Evolutionary conservation across 2,797 vertebrate genomes (phyloP).

Genomic region (Tenualosa ilisha): DNA sequence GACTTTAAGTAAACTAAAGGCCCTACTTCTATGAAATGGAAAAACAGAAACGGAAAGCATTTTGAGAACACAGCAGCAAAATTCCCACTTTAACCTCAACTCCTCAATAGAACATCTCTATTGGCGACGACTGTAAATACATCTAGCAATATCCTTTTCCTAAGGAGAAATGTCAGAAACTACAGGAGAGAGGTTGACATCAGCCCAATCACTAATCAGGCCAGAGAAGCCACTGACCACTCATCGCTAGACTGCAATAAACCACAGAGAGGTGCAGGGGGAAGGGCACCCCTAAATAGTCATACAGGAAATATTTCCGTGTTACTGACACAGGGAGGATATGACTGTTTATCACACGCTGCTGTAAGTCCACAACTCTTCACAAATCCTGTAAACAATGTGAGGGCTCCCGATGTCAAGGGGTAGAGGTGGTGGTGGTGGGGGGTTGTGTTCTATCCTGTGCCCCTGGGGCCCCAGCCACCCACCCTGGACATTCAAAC

Average conservation of each 20-base stretch:
- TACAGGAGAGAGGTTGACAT: background rate
- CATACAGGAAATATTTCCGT: conserved; percentile 23
- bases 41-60: conserved; percentile 7
- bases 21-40: conserved; percentile 8
- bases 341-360: conserved; percentile 88
- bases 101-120: conserved; percentile 2
- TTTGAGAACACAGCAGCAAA: background rate
- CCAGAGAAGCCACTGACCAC: background rate
- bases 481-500: conserved; percentile 65
- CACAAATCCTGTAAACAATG: conserved; percentile 80
- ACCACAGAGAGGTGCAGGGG: conserved; percentile 5
- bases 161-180: background rate
- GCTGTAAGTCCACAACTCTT: conserved; percentile 78
- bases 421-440: background rate
- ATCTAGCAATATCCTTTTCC: background rate
- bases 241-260: conserved; percentile 17
- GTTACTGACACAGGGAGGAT: conserved; percentile 85
- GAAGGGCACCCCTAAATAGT: conserved; percentile 25
- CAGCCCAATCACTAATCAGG: background rate
- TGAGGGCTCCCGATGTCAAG: conserved; percentile 60
- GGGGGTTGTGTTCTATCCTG: conserved; percentile 64
- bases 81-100: conserved; percentile 14
- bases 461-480: conserved; percentile 64
- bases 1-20: conserved; percentile 25
- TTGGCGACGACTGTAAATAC: background rate